Evolutionary conservation across 2,888 invertebrate genomes (phyloP).

Genomic region (Protodeltote pygarga): DNA sequence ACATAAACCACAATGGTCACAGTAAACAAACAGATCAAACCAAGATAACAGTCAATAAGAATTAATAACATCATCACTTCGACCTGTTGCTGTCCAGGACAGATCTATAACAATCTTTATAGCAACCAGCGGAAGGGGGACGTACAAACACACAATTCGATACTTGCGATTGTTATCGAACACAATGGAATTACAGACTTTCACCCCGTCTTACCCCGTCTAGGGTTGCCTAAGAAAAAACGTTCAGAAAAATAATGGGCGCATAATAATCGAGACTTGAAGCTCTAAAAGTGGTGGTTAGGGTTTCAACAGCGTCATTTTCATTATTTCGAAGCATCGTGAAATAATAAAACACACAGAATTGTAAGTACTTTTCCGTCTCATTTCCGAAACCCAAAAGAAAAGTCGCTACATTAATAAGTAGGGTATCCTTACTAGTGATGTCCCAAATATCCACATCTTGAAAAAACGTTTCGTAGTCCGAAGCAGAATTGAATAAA

Average conservation of each 20-base stretch:
- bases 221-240: conserved; percentile 33
- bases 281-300: no score
- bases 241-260: neutral
- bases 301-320: no score
- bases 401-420: conserved; percentile 4
- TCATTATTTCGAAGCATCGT: no score
- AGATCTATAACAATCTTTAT: conserved; percentile 68
- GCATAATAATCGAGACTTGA: neutral
- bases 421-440: conserved; percentile 2
- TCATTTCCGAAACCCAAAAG: neutral
- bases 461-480: conserved; percentile 32
- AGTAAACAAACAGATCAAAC: conserved; percentile 19
- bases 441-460: conserved; percentile 11
- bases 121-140: conserved; percentile 51
- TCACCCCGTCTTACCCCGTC: conserved; percentile 56
- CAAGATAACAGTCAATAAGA: conserved; percentile 35
- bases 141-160: conserved; percentile 71
- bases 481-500: conserved; percentile 22
- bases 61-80: conserved; percentile 42
- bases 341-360: neutral
- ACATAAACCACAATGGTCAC: neutral
- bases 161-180: conserved; percentile 79
- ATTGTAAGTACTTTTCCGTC: neutral
- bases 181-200: conserved; percentile 83
- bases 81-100: conserved; percentile 67